These are phyloP conservation scores for Aptenodytes patagonicus DNA, from an alignment of 2,113 vertebrate genomes.

Conservation along the genomic window DNA sequence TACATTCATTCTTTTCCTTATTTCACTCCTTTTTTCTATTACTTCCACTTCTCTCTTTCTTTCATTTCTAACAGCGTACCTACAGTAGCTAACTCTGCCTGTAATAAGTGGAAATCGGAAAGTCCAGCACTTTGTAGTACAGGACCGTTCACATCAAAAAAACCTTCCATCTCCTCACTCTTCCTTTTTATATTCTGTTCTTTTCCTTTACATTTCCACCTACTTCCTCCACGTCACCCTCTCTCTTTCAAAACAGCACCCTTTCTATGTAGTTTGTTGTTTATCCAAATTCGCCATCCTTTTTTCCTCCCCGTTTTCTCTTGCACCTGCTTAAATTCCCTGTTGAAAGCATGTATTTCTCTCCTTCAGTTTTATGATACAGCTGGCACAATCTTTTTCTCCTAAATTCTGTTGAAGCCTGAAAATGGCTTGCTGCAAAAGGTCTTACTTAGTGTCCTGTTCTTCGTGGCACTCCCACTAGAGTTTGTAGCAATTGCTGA, in stretches of 20 bases:
- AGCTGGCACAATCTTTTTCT: neutral
- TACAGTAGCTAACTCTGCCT: neutral
- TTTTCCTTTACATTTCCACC: neutral
- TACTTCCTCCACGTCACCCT: neutral
- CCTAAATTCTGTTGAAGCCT: neutral
- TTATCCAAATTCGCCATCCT: neutral
- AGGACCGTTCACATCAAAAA: neutral
- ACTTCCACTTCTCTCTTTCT: neutral
- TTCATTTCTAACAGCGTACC: neutral
- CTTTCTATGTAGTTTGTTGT: neutral
- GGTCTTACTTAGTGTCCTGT: neutral
- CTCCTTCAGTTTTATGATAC: neutral
- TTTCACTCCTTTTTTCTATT: neutral
- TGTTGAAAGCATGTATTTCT: neutral
- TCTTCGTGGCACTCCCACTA: neutral
- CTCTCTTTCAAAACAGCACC: neutral
- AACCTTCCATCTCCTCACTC: neutral
- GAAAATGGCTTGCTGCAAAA: neutral
- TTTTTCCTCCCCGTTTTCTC: neutral
- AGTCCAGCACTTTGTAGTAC: neutral
- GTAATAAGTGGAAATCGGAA: neutral
- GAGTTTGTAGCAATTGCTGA: neutral
- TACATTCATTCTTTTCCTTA: neutral
- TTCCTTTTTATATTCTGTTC: neutral
- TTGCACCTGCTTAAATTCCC: neutral